Evolutionary conservation across 2,888 invertebrate genomes (phyloP).

Genomic region (Brenthis hecate): DNA sequence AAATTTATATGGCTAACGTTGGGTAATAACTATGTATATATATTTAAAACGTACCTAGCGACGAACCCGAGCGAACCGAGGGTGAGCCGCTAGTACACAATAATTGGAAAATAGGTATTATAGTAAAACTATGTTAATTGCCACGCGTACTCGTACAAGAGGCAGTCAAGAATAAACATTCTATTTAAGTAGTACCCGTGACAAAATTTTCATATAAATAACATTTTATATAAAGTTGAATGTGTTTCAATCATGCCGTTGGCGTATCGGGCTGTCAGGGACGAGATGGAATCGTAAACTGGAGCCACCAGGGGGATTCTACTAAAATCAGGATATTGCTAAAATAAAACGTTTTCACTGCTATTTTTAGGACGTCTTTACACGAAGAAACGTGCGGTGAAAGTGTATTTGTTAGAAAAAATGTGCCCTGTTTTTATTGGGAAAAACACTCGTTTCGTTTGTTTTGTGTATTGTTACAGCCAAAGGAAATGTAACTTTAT

Average conservation of each 20-base stretch:
- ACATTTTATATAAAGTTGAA: slow-evolving; percentile 23
- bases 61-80: too few relatives aligned
- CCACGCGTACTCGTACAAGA: not conserved
- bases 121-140: not conserved
- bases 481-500: not conserved
- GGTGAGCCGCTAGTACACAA: too few relatives aligned
- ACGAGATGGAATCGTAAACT: slow-evolving; percentile 43
- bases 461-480: not conserved
- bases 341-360: slow-evolving; percentile 42
- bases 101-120: too few relatives aligned
- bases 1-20: too few relatives aligned
- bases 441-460: slow-evolving; percentile 14
- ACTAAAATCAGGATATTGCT: slow-evolving; percentile 42
- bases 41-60: too few relatives aligned
- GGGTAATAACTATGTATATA: too few relatives aligned
- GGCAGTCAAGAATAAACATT: slow-evolving; percentile 8
- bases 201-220: slow-evolving; percentile 26
- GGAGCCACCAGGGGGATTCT: slow-evolving; percentile 37
- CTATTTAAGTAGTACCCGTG: slow-evolving; percentile 12
- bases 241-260: slow-evolving; percentile 37
- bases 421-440: slow-evolving; percentile 28
- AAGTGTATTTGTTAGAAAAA: slow-evolving; percentile 14
- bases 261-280: slow-evolving; percentile 30
- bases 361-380: slow-evolving; percentile 23
- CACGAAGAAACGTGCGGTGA: slow-evolving; percentile 17